A percentile compares a stretch with the other conserved stretches of the same genome.
These are phyloP conservation scores for Dendronephthya gigantea DNA, from an alignment of 64 coral and sea anemone genomes.

Conservation along the genomic window DNA sequence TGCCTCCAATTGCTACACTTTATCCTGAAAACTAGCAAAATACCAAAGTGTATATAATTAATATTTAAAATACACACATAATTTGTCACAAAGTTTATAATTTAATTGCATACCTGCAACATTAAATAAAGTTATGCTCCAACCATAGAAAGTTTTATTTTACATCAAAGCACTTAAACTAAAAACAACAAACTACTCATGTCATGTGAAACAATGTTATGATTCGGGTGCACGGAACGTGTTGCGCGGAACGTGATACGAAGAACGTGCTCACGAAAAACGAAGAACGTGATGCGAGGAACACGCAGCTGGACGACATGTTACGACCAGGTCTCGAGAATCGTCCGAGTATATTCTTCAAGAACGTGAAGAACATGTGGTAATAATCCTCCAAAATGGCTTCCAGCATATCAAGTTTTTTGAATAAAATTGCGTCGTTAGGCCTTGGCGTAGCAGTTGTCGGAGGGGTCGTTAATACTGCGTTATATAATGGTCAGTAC, in stretches of 20 bases:
- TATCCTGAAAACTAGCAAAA: slow-evolving; percentile 8
- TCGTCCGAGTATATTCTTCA: background rate
- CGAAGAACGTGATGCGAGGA: too few species aligned
- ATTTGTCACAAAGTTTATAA: background rate
- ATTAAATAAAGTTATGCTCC: too few species aligned
- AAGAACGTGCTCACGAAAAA: too few species aligned
- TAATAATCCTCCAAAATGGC: slow-evolving; percentile 81
- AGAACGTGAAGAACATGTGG: background rate
- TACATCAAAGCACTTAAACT: too few species aligned
- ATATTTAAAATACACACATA: background rate
- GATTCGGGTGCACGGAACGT: too few species aligned
- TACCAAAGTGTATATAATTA: background rate
- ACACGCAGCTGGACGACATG: too few species aligned
- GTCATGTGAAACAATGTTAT: too few species aligned
- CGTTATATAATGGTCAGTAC: slow-evolving; percentile 91
- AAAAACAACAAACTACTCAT: too few species aligned
- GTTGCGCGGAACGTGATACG: too few species aligned
- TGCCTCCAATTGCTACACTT: background rate
- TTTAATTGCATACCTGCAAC: too few species aligned
- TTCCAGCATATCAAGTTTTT: slow-evolving; percentile 68
- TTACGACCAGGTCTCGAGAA: background rate
- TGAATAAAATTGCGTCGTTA: slow-evolving; percentile 70
- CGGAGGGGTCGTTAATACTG: slow-evolving; percentile 86
- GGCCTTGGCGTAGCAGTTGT: slow-evolving; percentile 80
- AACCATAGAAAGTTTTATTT: too few species aligned